Conservation (phyloP, 2,888 invertebrate species). For the Ceraclea dissimilis region DNA sequence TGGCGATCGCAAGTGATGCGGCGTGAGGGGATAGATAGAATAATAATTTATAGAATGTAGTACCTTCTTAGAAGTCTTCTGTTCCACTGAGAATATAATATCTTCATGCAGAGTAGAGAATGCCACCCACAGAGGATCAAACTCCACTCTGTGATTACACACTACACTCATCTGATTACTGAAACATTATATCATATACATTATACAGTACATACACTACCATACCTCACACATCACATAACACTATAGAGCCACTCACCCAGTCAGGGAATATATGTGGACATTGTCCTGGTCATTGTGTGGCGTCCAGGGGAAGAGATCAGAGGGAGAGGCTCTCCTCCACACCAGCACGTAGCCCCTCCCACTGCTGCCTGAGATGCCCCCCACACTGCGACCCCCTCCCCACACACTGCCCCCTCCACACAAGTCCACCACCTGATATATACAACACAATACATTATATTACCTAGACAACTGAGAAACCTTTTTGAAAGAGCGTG, state of each 20-base stretch:
- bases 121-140: slow-evolving; percentile 76
- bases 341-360: slow-evolving; percentile 62
- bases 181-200: slow-evolving; percentile 26
- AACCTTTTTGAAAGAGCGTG: too few relatives aligned
- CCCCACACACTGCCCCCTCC: slow-evolving; percentile 30
- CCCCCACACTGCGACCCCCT: slow-evolving; percentile 33
- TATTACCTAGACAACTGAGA: too few relatives aligned
- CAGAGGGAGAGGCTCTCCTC: slow-evolving; percentile 76
- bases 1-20: too few relatives aligned
- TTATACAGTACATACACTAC: too few relatives aligned
- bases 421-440: slow-evolving; percentile 37
- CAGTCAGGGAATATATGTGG: slow-evolving; percentile 67
- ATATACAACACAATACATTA: slow-evolving; percentile 1
- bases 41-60: too few relatives aligned
- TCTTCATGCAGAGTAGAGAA: slow-evolving; percentile 66
- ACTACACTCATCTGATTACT: slow-evolving; percentile 66
- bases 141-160: slow-evolving; percentile 79
- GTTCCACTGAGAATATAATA: slow-evolving; percentile 72
- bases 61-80: slow-evolving; percentile 64
- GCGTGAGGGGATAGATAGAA: too few relatives aligned
- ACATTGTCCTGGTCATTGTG: slow-evolving; percentile 85
- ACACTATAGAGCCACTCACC: slow-evolving; percentile 43
- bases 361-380: slow-evolving; percentile 36
- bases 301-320: slow-evolving; percentile 90
- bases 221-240: too few relatives aligned